phyloP scores from a whole-genome alignment of 1,140 invertebrate genomes.

The Eumaeus atala region DNA sequence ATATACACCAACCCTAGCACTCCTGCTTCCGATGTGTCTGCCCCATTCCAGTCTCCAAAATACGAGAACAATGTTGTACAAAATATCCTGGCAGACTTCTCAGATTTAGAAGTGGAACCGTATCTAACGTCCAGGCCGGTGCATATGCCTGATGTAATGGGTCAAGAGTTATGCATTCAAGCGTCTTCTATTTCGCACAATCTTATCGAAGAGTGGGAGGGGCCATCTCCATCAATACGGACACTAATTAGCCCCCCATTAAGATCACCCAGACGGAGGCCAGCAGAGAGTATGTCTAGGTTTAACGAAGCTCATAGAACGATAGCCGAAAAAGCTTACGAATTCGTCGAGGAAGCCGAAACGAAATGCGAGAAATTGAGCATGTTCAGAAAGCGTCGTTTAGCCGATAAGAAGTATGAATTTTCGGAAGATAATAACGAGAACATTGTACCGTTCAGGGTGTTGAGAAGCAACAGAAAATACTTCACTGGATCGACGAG shows the following conservation, averaged over 20 bases:
- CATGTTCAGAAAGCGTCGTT: slow-evolving; percentile 84
- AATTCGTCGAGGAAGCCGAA: slow-evolving; percentile 88
- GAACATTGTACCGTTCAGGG: slow-evolving; percentile 86
- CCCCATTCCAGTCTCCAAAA: slow-evolving; percentile 58
- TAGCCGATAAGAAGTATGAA: slow-evolving; percentile 94
- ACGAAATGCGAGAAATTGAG: slow-evolving; percentile 87
- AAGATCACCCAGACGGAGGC: slow-evolving; percentile 59
- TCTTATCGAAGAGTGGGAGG: slow-evolving; percentile 70
- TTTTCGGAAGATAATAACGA: slow-evolving; percentile 90
- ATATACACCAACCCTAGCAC: slow-evolving; percentile 54
- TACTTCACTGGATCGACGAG: slow-evolving; percentile 65
- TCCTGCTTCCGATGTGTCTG: slow-evolving; percentile 52
- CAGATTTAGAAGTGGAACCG: slow-evolving; percentile 67
- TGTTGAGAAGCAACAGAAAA: slow-evolving; percentile 70
- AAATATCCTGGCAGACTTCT: slow-evolving; percentile 70
- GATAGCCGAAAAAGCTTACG: slow-evolving; percentile 85
- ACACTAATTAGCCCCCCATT: slow-evolving; percentile 68
- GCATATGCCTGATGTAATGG: slow-evolving; percentile 63
- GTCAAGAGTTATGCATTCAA: slow-evolving; percentile 69
- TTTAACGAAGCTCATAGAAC: slow-evolving; percentile 75
- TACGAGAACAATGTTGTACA: slow-evolving; percentile 66
- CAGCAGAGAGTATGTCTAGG: slow-evolving; percentile 68
- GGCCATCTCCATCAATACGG: slow-evolving; percentile 65
- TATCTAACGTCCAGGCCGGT: slow-evolving; percentile 60
- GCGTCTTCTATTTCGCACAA: slow-evolving; percentile 68